Evolutionary conservation across 2,113 vertebrate species (phyloP), one percentile per base, ranked within the genome.

Genomic region (Gymnocephalus cernua): DNA sequence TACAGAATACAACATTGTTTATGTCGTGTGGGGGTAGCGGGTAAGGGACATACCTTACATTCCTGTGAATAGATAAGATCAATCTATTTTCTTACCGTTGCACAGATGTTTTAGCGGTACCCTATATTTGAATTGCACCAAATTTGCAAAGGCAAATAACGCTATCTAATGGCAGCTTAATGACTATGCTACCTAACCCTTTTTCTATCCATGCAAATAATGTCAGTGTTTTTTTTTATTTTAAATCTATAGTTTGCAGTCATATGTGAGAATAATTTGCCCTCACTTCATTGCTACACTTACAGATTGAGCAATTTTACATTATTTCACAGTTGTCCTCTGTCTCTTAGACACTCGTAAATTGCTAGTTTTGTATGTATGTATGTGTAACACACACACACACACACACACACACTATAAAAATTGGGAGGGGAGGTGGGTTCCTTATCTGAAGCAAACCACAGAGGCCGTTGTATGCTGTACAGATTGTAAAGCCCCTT

Each of bases 91-190:
- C 12, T 53, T 50, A 10, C 47, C 74, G 19, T 70, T 58, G 47
- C 41, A 21, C 74, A 83, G 70, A 83, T 88, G 79, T 75, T 74
- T 53, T 56, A 29, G 29, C 1, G 4, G 18, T 69, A 58, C 9
- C n/a, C 13, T 73, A 38, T 63, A 41, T 81, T 66, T 74, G 27
- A 48, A n/a, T 41, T 80, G 83, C 83, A 86, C 69, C 76, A 83
- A 19, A 78, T 80, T 67, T 88, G 72, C 77, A 82, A 66, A 61
- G 18, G 50, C 66, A 48, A 12, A 77, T 15, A 25, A 47, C 16
- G 41, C 6, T 15, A 47, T 38, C 35, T 71, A 16, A 25, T 64
- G 19, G 58, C 32, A 58, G 2, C 27, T 62, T 58, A 44, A 63
- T 63, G 58, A 12, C 8, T 77, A 5, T 70, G 67, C 35, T 3